These are phyloP conservation scores for Danio albolineatus DNA, from an alignment of 2,797 vertebrate genomes.

Conservation along the genomic window DNA sequence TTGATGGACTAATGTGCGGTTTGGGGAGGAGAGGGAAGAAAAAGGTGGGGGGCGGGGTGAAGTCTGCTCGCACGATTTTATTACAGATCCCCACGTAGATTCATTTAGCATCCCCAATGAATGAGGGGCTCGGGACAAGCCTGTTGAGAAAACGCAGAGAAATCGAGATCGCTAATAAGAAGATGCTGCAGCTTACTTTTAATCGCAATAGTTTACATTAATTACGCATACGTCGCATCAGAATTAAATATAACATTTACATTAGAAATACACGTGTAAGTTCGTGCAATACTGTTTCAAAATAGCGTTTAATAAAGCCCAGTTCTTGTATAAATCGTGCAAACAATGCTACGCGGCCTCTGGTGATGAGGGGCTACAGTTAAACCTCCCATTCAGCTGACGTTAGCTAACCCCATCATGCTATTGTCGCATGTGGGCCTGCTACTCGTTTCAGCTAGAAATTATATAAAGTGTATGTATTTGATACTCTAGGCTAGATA, in stretches of 20 bases:
- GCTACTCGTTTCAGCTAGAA: not conserved
- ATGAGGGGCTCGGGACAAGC: slow-evolving; percentile 13
- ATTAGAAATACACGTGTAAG: not conserved
- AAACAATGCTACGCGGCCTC: slow-evolving; percentile 44
- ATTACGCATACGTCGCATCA: not conserved
- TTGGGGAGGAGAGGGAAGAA: slow-evolving; percentile 68
- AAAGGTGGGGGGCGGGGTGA: slow-evolving; percentile 64
- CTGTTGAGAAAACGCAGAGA: not conserved
- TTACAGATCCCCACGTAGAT: slow-evolving; percentile 28
- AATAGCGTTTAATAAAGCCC: not conserved
- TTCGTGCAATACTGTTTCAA: too few relatives aligned
- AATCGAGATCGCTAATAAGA: not conserved
- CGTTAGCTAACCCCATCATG: slow-evolving; percentile 49
- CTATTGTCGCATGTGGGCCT: slow-evolving; percentile 57
- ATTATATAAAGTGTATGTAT: not conserved
- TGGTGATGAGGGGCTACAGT: not conserved
- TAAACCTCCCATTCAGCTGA: slow-evolving; percentile 46
- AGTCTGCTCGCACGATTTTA: slow-evolving; percentile 67
- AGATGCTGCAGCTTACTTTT: not conserved
- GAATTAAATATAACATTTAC: not conserved
- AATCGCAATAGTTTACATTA: not conserved
- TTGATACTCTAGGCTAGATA: not conserved
- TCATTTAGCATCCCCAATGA: slow-evolving; percentile 28
- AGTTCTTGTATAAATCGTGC: slow-evolving; percentile 6
- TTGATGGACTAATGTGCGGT: slow-evolving; percentile 79